These are phyloP conservation scores for Schizaphis graminum DNA, from an alignment of 2,888 invertebrate genomes.

Conservation along the genomic window DNA sequence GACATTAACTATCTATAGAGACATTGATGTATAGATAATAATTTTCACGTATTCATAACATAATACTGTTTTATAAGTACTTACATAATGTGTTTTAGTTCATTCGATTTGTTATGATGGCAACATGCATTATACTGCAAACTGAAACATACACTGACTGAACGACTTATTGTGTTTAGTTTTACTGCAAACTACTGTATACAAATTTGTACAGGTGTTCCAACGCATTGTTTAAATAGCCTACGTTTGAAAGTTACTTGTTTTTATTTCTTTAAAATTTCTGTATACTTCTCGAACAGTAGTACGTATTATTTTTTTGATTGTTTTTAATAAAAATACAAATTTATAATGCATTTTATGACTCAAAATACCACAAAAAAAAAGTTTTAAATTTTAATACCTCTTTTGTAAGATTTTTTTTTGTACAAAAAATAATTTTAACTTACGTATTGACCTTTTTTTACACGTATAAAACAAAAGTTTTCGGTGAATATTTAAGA, in stretches of 20 bases:
- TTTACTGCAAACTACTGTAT: background rate
- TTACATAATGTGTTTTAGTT: background rate
- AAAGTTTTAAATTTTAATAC: background rate
- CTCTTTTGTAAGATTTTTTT: background rate
- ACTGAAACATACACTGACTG: slow-evolving; percentile 27
- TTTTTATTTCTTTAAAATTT: background rate
- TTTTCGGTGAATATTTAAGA: background rate
- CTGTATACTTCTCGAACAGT: background rate
- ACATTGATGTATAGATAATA: background rate
- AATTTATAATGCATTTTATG: background rate
- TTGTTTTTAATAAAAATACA: background rate
- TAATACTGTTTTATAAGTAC: background rate
- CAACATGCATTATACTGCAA: slow-evolving; percentile 13
- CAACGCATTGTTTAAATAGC: slow-evolving; percentile 18
- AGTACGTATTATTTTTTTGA: background rate
- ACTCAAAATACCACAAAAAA: background rate
- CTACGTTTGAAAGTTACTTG: background rate
- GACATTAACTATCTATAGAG: background rate
- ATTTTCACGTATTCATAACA: background rate
- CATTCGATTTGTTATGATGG: background rate
- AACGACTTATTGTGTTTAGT: background rate
- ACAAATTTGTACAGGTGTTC: slow-evolving; percentile 46
- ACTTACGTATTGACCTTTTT: background rate
- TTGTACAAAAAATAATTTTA: background rate
- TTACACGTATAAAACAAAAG: background rate